phyloP scores from a whole-genome alignment of 2,113 vertebrate species.

The Poecile atricapillus region DNA sequence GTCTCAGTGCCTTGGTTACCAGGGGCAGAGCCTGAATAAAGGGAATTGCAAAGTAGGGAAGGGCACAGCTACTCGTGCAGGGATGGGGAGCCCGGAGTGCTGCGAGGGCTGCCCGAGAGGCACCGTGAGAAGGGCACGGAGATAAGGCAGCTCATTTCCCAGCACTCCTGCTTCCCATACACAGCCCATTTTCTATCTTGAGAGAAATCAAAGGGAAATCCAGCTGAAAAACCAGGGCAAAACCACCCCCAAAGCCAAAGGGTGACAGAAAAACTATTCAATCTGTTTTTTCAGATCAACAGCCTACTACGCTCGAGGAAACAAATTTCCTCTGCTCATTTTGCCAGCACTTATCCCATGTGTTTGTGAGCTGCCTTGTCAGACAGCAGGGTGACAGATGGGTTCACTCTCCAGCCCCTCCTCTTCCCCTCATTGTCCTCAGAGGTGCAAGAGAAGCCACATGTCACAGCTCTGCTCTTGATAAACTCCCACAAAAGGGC shows the following conservation, averaged over 20 bases:
- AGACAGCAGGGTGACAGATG: constrained; percentile 24
- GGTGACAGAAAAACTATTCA: neutral
- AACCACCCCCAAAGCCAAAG: neutral
- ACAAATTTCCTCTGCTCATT: neutral
- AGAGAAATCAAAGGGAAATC: neutral
- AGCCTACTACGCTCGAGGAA: neutral
- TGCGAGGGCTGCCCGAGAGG: rapidly evolving
- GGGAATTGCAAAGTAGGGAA: neutral
- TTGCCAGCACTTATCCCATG: neutral
- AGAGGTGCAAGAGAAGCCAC: neutral
- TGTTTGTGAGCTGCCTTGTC: neutral
- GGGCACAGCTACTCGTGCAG: neutral
- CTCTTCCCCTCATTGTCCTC: neutral
- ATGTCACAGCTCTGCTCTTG: neutral
- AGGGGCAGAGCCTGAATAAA: neutral
- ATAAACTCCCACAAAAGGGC: neutral
- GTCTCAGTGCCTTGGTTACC: neutral
- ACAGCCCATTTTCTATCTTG: neutral
- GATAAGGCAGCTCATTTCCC: neutral
- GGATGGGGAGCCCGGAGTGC: neutral
- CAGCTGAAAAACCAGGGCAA: neutral
- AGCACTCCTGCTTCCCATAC: neutral
- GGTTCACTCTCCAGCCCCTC: neutral
- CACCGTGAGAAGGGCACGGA: neutral
- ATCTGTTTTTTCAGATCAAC: neutral